Percentiles rank a stretch among this genome's conserved stretches.
phyloP scores from a whole-genome alignment of 2,113 vertebrate species.

The Cheilinus undulatus region DNA sequence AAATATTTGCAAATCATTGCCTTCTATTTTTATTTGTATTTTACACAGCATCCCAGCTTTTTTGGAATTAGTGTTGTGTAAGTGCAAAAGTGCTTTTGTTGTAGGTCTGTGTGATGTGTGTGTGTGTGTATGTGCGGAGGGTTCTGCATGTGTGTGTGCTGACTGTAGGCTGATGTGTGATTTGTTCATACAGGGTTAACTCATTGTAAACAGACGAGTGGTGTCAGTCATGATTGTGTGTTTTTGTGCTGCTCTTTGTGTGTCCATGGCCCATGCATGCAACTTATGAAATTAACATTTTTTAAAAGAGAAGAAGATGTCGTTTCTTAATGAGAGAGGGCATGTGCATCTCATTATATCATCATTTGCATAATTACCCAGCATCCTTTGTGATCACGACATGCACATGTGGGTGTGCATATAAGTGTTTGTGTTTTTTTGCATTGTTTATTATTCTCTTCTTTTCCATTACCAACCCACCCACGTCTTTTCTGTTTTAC shows the following conservation, averaged over 20 bases:
- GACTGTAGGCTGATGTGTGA: neutral
- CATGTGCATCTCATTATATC: slow-evolving; percentile 77
- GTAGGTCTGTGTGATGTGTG: slow-evolving; percentile 14
- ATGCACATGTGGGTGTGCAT: slow-evolving; percentile 50
- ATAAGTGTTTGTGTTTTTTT: slow-evolving; percentile 42
- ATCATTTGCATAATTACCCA: slow-evolving; percentile 80
- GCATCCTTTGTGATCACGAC: slow-evolving; percentile 77
- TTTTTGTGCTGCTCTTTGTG: slow-evolving; percentile 9
- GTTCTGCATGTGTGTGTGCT: neutral
- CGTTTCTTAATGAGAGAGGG: slow-evolving; percentile 72
- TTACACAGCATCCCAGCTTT: too few species aligned
- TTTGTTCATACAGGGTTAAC: slow-evolving; percentile 24
- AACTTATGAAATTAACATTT: slow-evolving; percentile 70
- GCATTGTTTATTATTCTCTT: slow-evolving; percentile 50
- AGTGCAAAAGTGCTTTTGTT: neutral
- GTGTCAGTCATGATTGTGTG: slow-evolving; percentile 27
- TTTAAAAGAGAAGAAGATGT: slow-evolving; percentile 66
- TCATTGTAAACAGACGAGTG: neutral
- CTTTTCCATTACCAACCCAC: slow-evolving; percentile 44
- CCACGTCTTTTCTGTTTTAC: slow-evolving; percentile 5
- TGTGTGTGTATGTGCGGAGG: neutral
- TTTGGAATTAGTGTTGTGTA: slow-evolving; percentile 11
- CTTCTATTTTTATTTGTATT: too few species aligned
- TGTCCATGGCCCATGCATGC: slow-evolving; percentile 22
- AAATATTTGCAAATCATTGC: too few species aligned